Conservation (phyloP, 23 tunicate genomes). For the Botrylloides violaceus region DNA sequence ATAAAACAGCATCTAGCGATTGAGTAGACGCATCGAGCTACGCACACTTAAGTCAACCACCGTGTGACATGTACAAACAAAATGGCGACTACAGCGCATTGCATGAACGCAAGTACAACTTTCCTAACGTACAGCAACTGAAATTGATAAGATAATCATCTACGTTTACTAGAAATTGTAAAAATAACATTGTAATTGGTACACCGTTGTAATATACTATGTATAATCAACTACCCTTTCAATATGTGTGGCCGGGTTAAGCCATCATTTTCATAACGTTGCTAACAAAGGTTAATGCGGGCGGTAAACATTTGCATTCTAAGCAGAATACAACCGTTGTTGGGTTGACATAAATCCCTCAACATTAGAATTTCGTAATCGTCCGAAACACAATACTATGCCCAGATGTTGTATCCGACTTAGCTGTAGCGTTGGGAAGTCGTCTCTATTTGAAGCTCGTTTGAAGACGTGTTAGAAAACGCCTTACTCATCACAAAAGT, state of each 20-base stretch:
- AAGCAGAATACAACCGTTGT: not conserved
- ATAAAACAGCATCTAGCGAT: not conserved
- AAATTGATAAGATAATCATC: too few species aligned
- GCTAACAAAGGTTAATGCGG: not conserved
- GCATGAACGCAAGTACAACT: too few species aligned
- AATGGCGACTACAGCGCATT: not conserved
- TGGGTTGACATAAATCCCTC: not conserved
- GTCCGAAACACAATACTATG: not conserved
- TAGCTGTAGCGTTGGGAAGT: conserved; percentile 8
- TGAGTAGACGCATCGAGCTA: not conserved
- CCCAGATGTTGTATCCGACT: conserved; percentile 10
- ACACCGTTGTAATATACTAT: not conserved
- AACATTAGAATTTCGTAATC: not conserved
- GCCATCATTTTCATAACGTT: not conserved
- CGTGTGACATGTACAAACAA: not conserved
- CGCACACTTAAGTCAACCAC: not conserved
- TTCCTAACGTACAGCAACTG: too few species aligned
- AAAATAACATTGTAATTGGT: too few species aligned
- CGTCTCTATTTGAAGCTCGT: conserved; percentile 1
- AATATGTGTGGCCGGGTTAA: not conserved
- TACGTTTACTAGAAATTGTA: too few species aligned
- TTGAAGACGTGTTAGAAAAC: conserved; percentile 12
- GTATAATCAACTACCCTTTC: not conserved
- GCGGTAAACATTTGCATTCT: not conserved
- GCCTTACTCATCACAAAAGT: conserved; percentile 17